Evolutionary conservation across 2,113 vertebrate genomes (phyloP), one percentile per base, ranked within the genome.

Genomic region (Fregetta grallaria): DNA sequence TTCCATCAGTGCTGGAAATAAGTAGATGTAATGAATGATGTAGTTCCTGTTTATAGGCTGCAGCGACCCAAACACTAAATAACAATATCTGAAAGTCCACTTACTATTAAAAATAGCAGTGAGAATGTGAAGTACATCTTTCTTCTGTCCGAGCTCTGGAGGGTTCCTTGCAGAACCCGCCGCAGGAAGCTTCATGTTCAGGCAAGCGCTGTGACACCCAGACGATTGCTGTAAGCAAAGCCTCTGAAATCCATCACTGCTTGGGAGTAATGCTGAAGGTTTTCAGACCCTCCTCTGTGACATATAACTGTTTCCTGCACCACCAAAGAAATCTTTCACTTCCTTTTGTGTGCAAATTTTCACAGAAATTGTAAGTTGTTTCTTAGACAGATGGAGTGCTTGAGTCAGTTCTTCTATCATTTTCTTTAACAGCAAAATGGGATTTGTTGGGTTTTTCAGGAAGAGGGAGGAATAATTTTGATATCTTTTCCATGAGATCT

Each of bases 121-220:
- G 49, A 80, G 47, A 85, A 82, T 86, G 25, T 94, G 94, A 97
- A 93, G 80, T 91, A 81, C 32, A 34, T 9, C 7, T 73, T 75
- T 86, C 77, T 94, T 92, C 86, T 92, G 75, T 77, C 76, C 58
- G 34, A 92, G 65, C 67, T 90, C 94, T 92, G 63, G 82, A 92
- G 84, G 66, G 68, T 53, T 70, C 88, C 68, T 86, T 85, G 90
- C 44, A 95, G 87, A 95, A 96, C 82, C 66, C 90, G 91, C 71
- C 17, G 17, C 67, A 92, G 84, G 88, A 77, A 73, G 18, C 53
- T 87, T 63, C 68, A 44, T 34, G 20, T 19, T 79, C 56, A 56
- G 72, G 47, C 73, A 26, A 15, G 76, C 4, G 23, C 65, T 74
- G 88, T 92, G 90, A 91, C 75, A 66, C 55, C 3, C 1, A 12